Percentiles rank a stretch among this genome's conserved stretches.
These are phyloP conservation scores for Uloborus diversus DNA, from an alignment of 1,140 invertebrate species.

Conservation along the genomic window DNA sequence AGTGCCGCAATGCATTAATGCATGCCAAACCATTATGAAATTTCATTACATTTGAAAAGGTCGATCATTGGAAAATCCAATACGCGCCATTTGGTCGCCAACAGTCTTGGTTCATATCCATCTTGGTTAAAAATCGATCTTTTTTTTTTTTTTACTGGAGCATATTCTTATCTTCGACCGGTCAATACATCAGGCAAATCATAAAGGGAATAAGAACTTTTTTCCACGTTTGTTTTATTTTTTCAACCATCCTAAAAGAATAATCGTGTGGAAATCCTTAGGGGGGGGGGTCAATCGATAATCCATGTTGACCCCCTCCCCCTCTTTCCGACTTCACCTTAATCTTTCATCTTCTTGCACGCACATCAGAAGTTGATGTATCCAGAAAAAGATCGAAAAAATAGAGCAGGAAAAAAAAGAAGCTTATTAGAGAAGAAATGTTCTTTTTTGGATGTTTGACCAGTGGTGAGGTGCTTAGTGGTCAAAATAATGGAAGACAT, in stretches of 20 bases:
- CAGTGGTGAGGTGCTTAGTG: background rate
- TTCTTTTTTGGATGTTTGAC: too few species aligned
- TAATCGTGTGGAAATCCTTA: slow-evolving; percentile 30
- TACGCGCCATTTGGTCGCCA: background rate
- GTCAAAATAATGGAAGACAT: background rate
- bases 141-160: background rate
- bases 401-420: background rate
- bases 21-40: too few species aligned
- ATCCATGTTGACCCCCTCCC: slow-evolving; percentile 21
- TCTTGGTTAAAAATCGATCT: background rate
- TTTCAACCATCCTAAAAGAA: slow-evolving; percentile 35
- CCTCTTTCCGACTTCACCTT: background rate
- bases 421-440: background rate
- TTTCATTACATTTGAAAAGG: too few species aligned
- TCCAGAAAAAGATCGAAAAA: background rate
- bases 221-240: background rate
- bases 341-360: slow-evolving; percentile 45
- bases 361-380: slow-evolving; percentile 4
- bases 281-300: slow-evolving; percentile 26
- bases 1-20: too few species aligned
- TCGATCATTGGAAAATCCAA: background rate
- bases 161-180: slow-evolving; percentile 11
- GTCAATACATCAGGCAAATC: slow-evolving; percentile 35
- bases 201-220: background rate
- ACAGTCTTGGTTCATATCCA: background rate